These are phyloP conservation scores for Sarcophaga subvicina DNA, from an alignment of 2,888 invertebrate species.

Conservation along the genomic window DNA sequence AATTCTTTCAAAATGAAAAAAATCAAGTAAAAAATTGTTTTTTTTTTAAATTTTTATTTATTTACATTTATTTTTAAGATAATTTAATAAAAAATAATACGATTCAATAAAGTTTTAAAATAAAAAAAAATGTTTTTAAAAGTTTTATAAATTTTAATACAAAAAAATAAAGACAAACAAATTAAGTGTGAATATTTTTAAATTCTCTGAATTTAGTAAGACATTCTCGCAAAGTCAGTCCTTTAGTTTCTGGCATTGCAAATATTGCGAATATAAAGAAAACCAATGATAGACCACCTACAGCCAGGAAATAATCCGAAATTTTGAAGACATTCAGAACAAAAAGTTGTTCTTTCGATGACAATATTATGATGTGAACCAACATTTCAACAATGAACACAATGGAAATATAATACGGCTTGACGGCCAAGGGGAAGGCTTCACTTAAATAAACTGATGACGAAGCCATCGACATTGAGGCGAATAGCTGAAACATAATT, in stretches of 20 bases:
- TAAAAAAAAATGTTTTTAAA: background rate
- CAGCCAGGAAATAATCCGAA: slow-evolving; percentile 70
- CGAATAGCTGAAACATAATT: slow-evolving; percentile 73
- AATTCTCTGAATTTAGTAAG: slow-evolving; percentile 70
- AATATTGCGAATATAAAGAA: slow-evolving; percentile 71
- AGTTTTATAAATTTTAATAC: background rate
- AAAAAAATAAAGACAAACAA: background rate
- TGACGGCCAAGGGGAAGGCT: slow-evolving; percentile 76
- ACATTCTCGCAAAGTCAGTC: slow-evolving; percentile 73
- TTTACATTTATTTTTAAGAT: too few relatives aligned
- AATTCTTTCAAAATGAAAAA: too few relatives aligned
- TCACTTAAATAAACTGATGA: slow-evolving; percentile 77
- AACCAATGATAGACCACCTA: slow-evolving; percentile 71
- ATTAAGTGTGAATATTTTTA: slow-evolving; percentile 2
- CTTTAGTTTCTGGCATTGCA: slow-evolving; percentile 76
- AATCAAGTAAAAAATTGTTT: too few relatives aligned
- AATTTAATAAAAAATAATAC: too few relatives aligned
- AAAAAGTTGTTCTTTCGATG: background rate
- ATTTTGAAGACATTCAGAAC: background rate
- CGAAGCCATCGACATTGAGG: slow-evolving; percentile 73
- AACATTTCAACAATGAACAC: slow-evolving; percentile 73
- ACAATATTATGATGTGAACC: slow-evolving; percentile 71
- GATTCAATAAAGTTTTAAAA: too few relatives aligned
- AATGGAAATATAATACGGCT: slow-evolving; percentile 74
- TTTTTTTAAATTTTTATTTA: too few relatives aligned